Base-by-base conservation (phyloP, 23 tunicate genomes). In the Styela clava region DNA sequence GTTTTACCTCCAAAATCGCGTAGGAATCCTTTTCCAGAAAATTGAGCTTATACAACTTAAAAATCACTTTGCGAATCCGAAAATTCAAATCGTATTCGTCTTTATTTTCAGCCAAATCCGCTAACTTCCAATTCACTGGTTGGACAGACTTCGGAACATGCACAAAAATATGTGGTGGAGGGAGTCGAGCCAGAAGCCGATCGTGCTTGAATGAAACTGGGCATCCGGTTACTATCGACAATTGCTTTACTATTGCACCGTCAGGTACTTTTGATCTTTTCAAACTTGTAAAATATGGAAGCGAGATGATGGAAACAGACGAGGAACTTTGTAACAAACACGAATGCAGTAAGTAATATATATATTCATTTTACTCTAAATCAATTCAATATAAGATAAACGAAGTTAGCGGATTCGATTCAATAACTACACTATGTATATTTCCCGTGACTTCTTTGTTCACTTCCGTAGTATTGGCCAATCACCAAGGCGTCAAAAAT, bases 151-250 rank as follows among this genome's bases (percentile, higher is more conserved):
- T 71, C 35, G 77, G 77, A 29, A 12, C 3, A 16, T 71, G 77
- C 77, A 28, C 77, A 33, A 71, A 71, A 71, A 34, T 71, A 71
- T 71, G 77, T 30, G 77, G 77, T 34, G 77, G 77, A 21, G 77
- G 77, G 35, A 71, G 77, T 28, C 32, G 77, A 3, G 77, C 77
- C 7, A 5, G 77, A 3, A 30, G 24, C 20, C 77, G 77, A 32
- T 27, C 77, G 18, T 71, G 77, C 29, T 21, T 71, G 35, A 71
- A 71, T 29, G 32, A 33, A 27, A 71, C 77, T 29, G 77, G 37
- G 3, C 12, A 71, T n/a, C 77, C 37, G 12, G 35, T 71, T 33
- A 71, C 34, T 71, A 71, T 71, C 20, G 77, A 71, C 16, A 71
- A 71, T 20, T 71, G 77, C 16, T 71, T 30, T 29, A 34, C 16